Conservation (phyloP, 2,113 vertebrate species). For the Anseranas semipalmata region DNA sequence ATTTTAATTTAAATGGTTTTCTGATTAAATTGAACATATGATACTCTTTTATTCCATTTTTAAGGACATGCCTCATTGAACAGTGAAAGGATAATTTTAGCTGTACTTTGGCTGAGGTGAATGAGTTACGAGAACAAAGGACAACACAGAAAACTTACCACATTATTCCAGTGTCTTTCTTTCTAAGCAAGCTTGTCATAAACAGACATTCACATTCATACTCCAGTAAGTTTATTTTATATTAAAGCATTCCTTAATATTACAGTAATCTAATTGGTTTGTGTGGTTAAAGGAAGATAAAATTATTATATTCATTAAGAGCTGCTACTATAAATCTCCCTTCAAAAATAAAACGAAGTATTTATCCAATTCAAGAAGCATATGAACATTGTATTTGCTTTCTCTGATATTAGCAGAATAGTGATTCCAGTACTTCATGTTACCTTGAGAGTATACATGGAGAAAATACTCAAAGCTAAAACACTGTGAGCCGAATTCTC, state of each 20-base stretch:
- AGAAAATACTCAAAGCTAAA: not conserved
- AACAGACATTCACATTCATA: constrained; percentile 1
- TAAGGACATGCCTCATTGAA: not conserved
- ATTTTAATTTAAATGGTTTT: not conserved
- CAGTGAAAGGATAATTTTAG: not conserved
- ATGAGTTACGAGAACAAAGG: not conserved
- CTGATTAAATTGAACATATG: not conserved
- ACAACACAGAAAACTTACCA: not conserved
- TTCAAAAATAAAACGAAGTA: constrained; percentile 4
- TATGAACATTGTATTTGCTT: not conserved
- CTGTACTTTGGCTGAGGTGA: not conserved
- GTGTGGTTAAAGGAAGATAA: not conserved
- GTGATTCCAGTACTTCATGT: not conserved
- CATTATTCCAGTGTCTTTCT: not conserved
- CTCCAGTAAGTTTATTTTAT: not conserved
- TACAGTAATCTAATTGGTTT: not conserved
- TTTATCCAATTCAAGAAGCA: not conserved
- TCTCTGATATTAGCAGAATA: not conserved
- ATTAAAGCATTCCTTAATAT: not conserved
- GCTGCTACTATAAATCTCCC: not conserved
- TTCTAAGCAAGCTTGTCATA: not conserved
- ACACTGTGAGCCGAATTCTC: not conserved
- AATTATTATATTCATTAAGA: constrained; percentile 11
- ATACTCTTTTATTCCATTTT: not conserved
- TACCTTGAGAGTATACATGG: not conserved